Base-by-base conservation (phyloP, 2,797 vertebrate genomes). In the Notolepis coatsorum region DNA sequence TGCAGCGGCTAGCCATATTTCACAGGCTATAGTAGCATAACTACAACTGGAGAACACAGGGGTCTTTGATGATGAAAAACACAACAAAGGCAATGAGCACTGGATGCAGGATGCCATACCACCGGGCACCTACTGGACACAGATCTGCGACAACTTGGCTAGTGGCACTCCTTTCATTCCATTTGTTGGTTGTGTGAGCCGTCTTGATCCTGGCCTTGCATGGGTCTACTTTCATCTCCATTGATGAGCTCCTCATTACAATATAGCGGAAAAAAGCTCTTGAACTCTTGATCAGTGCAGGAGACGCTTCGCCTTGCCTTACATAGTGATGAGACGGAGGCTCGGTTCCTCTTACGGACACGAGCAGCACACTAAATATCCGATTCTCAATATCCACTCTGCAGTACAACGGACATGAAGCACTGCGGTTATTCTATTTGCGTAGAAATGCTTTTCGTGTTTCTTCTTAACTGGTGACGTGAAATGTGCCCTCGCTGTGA, bases 1-100 rank as follows among this genome's bases (percentile, higher is more conserved):
- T 0, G 50, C 57, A 56, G 71, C 75, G 77, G 73, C 84, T 81
- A 85, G 77, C 51, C 78, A 53, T 72, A 73, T 85, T 80, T 84
- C 59, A 76, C 42, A 68, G 58, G 56, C 27, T 58, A 61, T 61
- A 62, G 62, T 73, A 65, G 65, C 30, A 25, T n/a, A 56, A 68
- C 59, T 49, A 65, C 61, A 50, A 4, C 74, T 47, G 57, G 48
- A 59, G 70, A 58, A 38, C 51, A 39, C 42, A 7, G 3, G 15
- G 23, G 23, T 41, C 66, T 84, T 74, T 80, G 42, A 84, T 76
- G 65, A 24, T 15, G 39, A 72, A 20, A n/a, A 58, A 41, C 52
- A 50, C 43, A 61, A 78, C 50, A 30, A 75, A 79, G 8, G 38
- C 58, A 54, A 10, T 12, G 52, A 20, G 38, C 63, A 25, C 65